Conservation (phyloP, 2,113 vertebrate species). For the Larimichthys polyactis region DNA sequence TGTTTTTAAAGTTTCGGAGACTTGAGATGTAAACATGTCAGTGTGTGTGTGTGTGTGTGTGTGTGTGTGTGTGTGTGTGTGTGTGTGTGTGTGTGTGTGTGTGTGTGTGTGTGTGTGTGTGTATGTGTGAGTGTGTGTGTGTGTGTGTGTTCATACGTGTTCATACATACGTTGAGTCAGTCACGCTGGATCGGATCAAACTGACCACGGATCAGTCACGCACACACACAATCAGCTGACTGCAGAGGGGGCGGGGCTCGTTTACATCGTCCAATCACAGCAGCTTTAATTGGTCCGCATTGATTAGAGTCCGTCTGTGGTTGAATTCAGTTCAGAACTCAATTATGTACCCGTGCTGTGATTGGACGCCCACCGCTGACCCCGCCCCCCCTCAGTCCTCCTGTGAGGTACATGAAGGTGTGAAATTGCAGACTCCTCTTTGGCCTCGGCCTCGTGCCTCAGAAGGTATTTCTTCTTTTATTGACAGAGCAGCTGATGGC, state of each 20-base stretch:
- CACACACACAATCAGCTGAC: background rate
- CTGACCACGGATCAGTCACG: conserved; percentile 4
- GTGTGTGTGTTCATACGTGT: background rate
- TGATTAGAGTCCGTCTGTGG: conserved; percentile 86
- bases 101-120: background rate
- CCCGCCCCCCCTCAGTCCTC: conserved; percentile 44
- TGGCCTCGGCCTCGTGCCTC: conserved; percentile 67
- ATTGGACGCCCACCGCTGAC: conserved; percentile 71
- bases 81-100: too few relatives aligned
- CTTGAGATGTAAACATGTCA: too few relatives aligned
- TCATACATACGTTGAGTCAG: background rate
- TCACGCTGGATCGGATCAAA: conserved; percentile 16
- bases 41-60: too few relatives aligned
- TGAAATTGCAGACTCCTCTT: conserved; percentile 80
- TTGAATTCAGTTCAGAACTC: conserved; percentile 92
- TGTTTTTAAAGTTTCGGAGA: too few relatives aligned
- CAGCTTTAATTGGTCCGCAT: conserved; percentile 92
- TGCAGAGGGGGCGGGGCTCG: conserved; percentile 41
- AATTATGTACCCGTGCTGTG: conserved; percentile 91
- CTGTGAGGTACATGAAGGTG: conserved; percentile 73
- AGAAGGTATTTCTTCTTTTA: conserved; percentile 80
- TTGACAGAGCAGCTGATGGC: conserved; percentile 77
- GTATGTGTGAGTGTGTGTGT: too few relatives aligned
- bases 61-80: background rate
- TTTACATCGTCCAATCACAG: conserved; percentile 94